Base-by-base conservation (phyloP, 2,888 invertebrate species). In the Drosophila helvetica region DNA sequence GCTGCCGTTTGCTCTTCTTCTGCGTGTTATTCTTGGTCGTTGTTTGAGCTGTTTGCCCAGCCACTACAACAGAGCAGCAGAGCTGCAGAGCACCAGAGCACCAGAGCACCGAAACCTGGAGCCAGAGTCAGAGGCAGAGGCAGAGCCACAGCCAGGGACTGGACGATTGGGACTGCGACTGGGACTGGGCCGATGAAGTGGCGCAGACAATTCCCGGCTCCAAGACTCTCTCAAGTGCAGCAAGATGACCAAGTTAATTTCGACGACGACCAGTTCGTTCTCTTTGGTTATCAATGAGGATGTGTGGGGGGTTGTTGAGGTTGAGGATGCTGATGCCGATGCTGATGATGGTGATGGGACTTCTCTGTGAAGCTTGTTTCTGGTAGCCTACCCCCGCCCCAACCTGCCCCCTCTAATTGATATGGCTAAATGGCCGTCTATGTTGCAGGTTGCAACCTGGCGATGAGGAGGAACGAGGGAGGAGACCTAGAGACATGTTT, bases 241-340 rank as follows among this genome's bases (percentile, higher is more conserved):
- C 77, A 85, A 76, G 85, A 88, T 85, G 85, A 85, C 85, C 85
- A 85, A 88, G 85, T 85, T 85, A 85, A 85, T 85, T 85, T 84
- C 67, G 59, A 68, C 46, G 65, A 65, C 33, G 50, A 60, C 27
- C 7, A 27, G 27, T 27, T 27, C 27, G 33, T 38, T 30, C 52
- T 45, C 33, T 45, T 18, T 27, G 82, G 79, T 83, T 83, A 83
- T 83, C 83, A 83, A 83, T 71, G 64, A 57, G 57, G 51, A 33
- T 48, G 48, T 56, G 30, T 46, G 56, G 33, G 25, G 12, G 38
- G 48, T 76, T 78, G 80, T 78, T 71, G 33, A 33, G 33, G 12
- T 33, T 33, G 33, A 15, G 12, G 33, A 33, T 33, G 51, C 59
- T 51, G 61, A 47, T 54, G 50, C 27, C 7, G 25, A 12, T 12